phyloP scores from a whole-genome alignment of 2,888 invertebrate species.

The Watsonalla cultraria region DNA sequence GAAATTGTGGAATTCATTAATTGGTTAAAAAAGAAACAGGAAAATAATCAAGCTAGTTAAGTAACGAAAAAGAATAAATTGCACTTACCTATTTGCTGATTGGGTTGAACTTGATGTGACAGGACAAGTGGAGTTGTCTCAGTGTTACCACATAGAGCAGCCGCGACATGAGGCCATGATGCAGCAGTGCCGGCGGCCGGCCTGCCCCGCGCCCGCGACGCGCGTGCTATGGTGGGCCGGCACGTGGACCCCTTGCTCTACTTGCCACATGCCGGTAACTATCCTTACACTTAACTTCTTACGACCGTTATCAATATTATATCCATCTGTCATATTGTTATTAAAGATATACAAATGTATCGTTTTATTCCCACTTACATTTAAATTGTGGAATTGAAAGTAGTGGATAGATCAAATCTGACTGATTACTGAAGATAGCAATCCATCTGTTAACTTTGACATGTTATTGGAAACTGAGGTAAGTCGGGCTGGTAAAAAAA shows the following conservation, averaged over 20 bases:
- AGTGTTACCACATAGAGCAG: constrained; percentile 77
- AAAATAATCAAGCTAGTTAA: too few relatives aligned
- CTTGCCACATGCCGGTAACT: constrained; percentile 64
- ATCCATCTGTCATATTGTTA: too few relatives aligned
- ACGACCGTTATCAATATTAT: background rate
- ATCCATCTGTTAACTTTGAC: too few relatives aligned
- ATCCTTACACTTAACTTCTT: background rate
- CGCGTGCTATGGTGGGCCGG: constrained; percentile 92
- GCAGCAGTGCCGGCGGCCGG: constrained; percentile 74
- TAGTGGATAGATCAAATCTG: too few relatives aligned
- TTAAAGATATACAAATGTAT: too few relatives aligned
- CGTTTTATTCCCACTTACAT: too few relatives aligned
- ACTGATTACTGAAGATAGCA: too few relatives aligned
- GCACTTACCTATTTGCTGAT: background rate
- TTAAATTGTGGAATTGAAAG: too few relatives aligned
- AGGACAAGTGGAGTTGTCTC: constrained; percentile 79
- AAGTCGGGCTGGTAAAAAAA: too few relatives aligned
- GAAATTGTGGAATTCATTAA: too few relatives aligned
- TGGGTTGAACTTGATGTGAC: constrained; percentile 9
- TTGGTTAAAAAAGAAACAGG: too few relatives aligned
- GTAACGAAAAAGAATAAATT: background rate
- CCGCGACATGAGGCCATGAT: constrained; percentile 80
- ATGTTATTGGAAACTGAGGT: too few relatives aligned
- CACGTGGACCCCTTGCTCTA: constrained; percentile 88
- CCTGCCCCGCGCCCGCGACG: constrained; percentile 56